Conservation (phyloP, 2,888 invertebrate genomes). For the Rutpela maculata region DNA sequence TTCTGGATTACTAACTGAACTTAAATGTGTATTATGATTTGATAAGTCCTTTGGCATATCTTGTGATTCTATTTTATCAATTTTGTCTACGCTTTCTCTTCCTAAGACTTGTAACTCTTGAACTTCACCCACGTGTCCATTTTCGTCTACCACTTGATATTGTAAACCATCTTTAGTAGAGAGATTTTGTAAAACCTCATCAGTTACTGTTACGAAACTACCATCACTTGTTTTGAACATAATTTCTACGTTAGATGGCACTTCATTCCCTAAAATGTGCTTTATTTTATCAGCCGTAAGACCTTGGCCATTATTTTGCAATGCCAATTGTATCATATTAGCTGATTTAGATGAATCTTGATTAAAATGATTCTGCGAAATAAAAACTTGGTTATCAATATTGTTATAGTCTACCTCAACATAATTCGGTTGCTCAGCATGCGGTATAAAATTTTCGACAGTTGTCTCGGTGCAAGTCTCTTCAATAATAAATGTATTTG, state of each 20-base stretch:
- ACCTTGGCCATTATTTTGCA: slow-evolving; percentile 52
- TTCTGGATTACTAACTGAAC: slow-evolving; percentile 18
- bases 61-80: slow-evolving; percentile 43
- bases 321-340: slow-evolving; percentile 55
- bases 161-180: slow-evolving; percentile 63
- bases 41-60: slow-evolving; percentile 39
- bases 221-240: slow-evolving; percentile 81
- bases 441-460: slow-evolving; percentile 71
- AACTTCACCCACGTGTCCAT: slow-evolving; percentile 69
- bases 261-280: slow-evolving; percentile 69
- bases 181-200: slow-evolving; percentile 76
- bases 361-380: slow-evolving; percentile 53
- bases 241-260: slow-evolving; percentile 75
- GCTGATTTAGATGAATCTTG: slow-evolving; percentile 37
- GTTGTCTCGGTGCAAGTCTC: slow-evolving; percentile 71
- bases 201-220: slow-evolving; percentile 80
- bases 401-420: slow-evolving; percentile 45
- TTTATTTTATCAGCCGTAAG: slow-evolving; percentile 68
- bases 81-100: slow-evolving; percentile 48
- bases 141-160: slow-evolving; percentile 69
- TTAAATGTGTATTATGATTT: slow-evolving; percentile 15
- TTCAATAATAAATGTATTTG: slow-evolving; percentile 71
- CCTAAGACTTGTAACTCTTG: slow-evolving; percentile 64
- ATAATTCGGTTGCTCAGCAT: slow-evolving; percentile 60
- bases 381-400: slow-evolving; percentile 54